phyloP scores from a whole-genome alignment of 2,113 vertebrate species.

The Cyanistes caeruleus region DNA sequence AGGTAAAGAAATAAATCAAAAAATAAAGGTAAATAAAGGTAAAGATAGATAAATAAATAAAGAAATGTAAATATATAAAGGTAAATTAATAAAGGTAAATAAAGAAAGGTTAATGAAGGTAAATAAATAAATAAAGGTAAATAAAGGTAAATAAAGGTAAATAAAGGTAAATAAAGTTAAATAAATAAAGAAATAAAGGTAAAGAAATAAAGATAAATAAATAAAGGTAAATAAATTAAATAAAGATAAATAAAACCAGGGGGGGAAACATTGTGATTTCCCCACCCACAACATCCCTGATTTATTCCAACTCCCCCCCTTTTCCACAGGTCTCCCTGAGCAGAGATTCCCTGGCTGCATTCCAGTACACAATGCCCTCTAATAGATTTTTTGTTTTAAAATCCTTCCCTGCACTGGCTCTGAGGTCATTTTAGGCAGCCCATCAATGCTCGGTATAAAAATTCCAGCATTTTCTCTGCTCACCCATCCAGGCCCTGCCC shows the following conservation, averaged over 20 bases:
- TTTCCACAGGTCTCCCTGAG: neutral
- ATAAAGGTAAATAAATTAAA: neutral
- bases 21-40: no score
- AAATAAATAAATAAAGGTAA: no score
- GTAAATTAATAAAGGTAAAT: no score
- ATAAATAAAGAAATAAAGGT: neutral
- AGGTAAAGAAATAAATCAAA: neutral
- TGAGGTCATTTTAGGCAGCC: slow-evolving; percentile 35
- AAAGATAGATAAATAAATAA: no score
- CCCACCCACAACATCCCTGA: accelerated
- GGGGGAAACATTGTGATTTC: neutral
- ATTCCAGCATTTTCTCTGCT: neutral
- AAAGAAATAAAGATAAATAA: neutral
- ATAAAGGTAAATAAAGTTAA: neutral
- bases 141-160: neutral
- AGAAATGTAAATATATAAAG: no score
- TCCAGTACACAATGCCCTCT: neutral
- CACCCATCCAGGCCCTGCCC: accelerated
- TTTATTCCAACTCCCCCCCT: neutral
- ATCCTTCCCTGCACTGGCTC: neutral
- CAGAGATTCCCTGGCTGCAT: neutral
- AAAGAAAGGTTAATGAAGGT: no score
- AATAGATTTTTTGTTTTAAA: neutral
- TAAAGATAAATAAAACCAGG: neutral
- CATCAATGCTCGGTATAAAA: neutral